These are phyloP conservation scores for Pachydiplax longipennis DNA, from an alignment of 2,888 invertebrate species.

Conservation along the genomic window DNA sequence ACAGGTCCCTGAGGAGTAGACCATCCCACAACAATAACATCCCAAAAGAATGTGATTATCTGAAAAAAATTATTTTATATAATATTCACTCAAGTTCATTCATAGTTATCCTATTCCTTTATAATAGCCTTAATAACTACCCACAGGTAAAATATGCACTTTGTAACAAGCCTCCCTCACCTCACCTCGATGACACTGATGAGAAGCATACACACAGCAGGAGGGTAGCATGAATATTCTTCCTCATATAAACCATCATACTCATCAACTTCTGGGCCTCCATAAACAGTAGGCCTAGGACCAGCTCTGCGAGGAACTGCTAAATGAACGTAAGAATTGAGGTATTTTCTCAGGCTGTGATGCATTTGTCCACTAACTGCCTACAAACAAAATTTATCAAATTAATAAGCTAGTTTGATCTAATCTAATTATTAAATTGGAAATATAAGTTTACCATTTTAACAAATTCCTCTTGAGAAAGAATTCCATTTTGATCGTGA, in stretches of 20 bases:
- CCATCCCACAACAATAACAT: constrained; percentile 53
- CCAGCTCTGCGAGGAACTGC: constrained; percentile 55
- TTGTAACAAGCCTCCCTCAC: neutral
- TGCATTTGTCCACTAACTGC: constrained; percentile 32
- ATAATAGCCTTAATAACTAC: neutral
- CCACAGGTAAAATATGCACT: neutral
- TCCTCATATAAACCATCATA: constrained; percentile 83
- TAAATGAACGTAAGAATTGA: constrained; percentile 54
- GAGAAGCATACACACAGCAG: constrained; percentile 88
- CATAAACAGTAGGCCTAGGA: constrained; percentile 58
- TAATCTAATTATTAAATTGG: neutral
- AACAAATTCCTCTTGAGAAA: constrained; percentile 86
- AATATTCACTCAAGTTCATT: neutral
- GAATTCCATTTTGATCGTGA: constrained; percentile 73
- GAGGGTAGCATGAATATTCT: constrained; percentile 92
- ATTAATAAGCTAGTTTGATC: neutral
- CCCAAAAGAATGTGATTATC: constrained; percentile 53
- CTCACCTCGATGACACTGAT: constrained; percentile 87
- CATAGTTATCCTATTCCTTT: neutral
- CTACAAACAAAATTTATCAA: neutral
- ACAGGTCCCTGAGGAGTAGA: constrained; percentile 76
- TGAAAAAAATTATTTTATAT: constrained; percentile 58
- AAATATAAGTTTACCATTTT: constrained; percentile 63
- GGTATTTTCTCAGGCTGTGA: constrained; percentile 40
- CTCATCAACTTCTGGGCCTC: constrained; percentile 63